These are phyloP conservation scores for Bugulina stolonifera DNA, from an alignment of 2,888 invertebrate genomes.

Conservation along the genomic window DNA sequence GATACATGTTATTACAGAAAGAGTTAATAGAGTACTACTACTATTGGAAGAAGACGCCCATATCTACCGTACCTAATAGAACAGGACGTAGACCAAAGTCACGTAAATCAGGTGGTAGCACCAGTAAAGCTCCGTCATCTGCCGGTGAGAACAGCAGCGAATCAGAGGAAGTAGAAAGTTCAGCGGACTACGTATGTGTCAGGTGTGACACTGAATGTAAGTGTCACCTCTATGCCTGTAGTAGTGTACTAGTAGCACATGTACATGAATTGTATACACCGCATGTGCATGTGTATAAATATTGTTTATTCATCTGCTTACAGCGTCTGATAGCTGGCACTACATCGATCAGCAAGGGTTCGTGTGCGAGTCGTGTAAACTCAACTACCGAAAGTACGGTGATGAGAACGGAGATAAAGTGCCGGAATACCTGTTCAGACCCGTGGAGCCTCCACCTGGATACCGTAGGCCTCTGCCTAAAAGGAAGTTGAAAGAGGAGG, in stretches of 20 bases:
- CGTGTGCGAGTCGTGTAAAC: slow-evolving; percentile 23
- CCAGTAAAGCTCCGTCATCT: slow-evolving; percentile 3
- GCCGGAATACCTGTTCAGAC: slow-evolving; percentile 27
- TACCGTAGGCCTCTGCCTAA: not conserved
- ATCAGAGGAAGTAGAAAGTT: slow-evolving; percentile 4
- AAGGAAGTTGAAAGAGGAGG: not conserved
- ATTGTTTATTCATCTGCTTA: not conserved
- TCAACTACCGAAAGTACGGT: slow-evolving; percentile 19
- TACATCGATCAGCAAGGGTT: slow-evolving; percentile 19
- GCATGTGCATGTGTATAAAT: not conserved
- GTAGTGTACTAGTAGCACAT: not conserved
- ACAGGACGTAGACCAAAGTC: slow-evolving; percentile 20
- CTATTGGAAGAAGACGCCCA: slow-evolving; percentile 98
- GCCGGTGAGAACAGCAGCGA: slow-evolving; percentile 25
- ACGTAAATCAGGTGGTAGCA: slow-evolving; percentile 13
- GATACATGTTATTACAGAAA: slow-evolving; percentile 65
- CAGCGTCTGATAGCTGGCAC: slow-evolving; percentile 21
- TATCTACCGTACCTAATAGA: slow-evolving; percentile 64
- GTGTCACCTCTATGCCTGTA: not conserved
- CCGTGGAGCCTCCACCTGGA: slow-evolving; percentile 10
- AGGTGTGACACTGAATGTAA: slow-evolving; percentile 16
- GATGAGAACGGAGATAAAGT: slow-evolving; percentile 22
- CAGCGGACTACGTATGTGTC: not conserved
- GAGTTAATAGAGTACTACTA: slow-evolving; percentile 98
- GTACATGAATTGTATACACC: not conserved